Percentiles rank a stretch among this genome's conserved stretches.
Conservation (phyloP, 2,797 vertebrate genomes). For the Pelochelys cantorii region DNA sequence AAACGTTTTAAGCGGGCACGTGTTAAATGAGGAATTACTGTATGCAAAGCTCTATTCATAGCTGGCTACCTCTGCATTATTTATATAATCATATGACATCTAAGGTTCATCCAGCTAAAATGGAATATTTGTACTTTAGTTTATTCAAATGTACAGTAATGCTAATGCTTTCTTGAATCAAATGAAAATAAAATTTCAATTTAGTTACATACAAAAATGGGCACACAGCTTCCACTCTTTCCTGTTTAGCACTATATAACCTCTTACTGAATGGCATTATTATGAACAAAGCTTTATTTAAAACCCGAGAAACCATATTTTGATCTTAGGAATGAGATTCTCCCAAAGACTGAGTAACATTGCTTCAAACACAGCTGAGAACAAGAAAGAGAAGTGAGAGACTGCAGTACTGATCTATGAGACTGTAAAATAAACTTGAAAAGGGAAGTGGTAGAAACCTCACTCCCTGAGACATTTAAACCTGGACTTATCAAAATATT, state of each 20-base stretch:
- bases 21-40: too few species aligned
- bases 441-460: neutral
- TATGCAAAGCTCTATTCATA: neutral
- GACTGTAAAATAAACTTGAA: neutral
- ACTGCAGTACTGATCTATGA: neutral
- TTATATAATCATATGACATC: neutral
- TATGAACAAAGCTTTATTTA: neutral
- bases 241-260: neutral
- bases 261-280: neutral
- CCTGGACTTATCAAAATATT: neutral
- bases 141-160: neutral
- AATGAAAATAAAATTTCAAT: neutral
- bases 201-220: neutral
- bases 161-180: neutral
- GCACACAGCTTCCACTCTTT: neutral
- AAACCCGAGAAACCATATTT: neutral
- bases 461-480: neutral
- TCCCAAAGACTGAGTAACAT: neutral
- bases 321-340: neutral
- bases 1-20: too few species aligned
- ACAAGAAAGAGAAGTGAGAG: neutral
- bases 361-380: neutral
- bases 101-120: neutral
- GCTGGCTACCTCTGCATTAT: neutral
- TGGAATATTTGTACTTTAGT: conserved; percentile 1